Conservation (phyloP, 64 coral and sea anemone species). For the Pachyseris speciosa region DNA sequence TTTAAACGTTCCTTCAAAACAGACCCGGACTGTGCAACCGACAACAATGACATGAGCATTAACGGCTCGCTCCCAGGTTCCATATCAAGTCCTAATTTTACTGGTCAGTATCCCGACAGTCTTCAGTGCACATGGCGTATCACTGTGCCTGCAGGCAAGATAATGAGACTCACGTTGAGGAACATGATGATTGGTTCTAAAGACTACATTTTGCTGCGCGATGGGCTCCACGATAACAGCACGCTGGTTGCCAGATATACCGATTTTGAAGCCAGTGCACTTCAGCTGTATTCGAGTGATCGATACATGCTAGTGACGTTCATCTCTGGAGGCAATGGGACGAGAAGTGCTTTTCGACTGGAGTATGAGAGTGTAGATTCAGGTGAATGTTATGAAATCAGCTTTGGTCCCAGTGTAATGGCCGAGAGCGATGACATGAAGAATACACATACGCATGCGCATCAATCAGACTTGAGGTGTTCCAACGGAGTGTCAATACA, state of each 20-base stretch:
- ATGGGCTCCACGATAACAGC: not conserved
- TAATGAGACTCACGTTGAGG: not conserved
- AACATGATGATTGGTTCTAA: not conserved
- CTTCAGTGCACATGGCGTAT: slow-evolving; percentile 35
- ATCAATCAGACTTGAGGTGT: too few relatives aligned
- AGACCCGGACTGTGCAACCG: not conserved
- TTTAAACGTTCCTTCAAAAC: too few relatives aligned
- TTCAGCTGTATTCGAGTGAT: not conserved
- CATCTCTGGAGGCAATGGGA: not conserved
- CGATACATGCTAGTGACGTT: not conserved
- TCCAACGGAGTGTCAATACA: too few relatives aligned
- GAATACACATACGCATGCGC: too few relatives aligned
- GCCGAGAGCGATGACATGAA: too few relatives aligned
- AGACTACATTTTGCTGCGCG: not conserved
- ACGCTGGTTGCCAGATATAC: not conserved
- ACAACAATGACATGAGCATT: slow-evolving; percentile 5
- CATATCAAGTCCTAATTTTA: not conserved
- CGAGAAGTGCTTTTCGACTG: not conserved
- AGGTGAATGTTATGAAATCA: not conserved
- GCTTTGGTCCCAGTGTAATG: too few relatives aligned
- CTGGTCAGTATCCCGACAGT: not conserved
- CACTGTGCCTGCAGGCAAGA: not conserved
- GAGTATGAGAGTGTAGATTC: not conserved
- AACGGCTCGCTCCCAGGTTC: not conserved
- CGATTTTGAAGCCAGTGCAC: not conserved